These are phyloP conservation scores for Mirounga angustirostris DNA, from an alignment of 2,113 vertebrate genomes.

Conservation along the genomic window DNA sequence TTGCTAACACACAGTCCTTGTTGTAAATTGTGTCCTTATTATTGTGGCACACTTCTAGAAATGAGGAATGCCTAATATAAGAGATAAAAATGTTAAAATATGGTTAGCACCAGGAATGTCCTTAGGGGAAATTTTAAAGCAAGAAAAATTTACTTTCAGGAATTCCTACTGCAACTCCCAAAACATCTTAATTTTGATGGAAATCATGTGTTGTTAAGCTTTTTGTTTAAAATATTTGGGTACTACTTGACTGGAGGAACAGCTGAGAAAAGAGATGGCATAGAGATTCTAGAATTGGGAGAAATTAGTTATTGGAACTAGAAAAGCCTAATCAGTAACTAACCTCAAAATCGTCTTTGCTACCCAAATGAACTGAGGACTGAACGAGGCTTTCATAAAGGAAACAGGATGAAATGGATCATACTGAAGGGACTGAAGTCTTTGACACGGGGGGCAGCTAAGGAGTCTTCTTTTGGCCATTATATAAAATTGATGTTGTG, in stretches of 20 bases:
- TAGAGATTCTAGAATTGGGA: background rate
- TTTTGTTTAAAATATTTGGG: conserved; percentile 28
- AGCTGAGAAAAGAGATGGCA: background rate
- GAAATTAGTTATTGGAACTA: background rate
- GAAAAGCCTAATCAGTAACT: background rate
- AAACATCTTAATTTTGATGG: background rate
- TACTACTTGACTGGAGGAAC: background rate
- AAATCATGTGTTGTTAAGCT: background rate
- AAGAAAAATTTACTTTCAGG: background rate
- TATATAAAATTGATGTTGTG: background rate
- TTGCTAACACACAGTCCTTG: background rate
- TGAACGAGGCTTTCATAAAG: background rate
- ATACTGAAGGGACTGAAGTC: background rate
- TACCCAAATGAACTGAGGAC: background rate
- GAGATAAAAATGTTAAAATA: conserved; percentile 8
- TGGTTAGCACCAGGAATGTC: background rate
- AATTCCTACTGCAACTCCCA: background rate
- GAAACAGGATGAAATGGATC: background rate
- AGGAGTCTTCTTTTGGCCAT: background rate
- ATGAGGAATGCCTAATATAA: conserved; percentile 1
- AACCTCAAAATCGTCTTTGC: background rate
- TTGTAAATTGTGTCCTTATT: background rate
- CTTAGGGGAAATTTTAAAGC: background rate
- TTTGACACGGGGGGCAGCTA: background rate
- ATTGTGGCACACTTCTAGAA: background rate